Evolutionary conservation across 2,113 vertebrate species (phyloP), one percentile per base, ranked within the genome.

Genomic region (Sapayoa aenigma): DNA sequence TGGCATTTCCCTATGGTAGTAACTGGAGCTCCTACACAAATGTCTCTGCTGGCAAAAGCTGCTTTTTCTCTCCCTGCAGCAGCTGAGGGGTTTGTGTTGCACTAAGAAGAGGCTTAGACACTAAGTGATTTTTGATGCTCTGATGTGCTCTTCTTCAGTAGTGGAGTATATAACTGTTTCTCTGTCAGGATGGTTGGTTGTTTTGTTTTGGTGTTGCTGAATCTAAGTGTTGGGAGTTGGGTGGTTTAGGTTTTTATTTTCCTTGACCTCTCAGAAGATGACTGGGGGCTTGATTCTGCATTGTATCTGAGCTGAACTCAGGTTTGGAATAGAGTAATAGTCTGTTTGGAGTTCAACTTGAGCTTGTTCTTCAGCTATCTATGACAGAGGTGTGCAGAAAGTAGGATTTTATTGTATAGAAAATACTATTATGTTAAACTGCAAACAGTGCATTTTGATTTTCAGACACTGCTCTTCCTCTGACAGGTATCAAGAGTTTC

Each of bases 101-200:
- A n/a, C 83, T 94, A 67, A 94, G 89, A 81, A 10, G 9, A 63
- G 75, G 41, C 75, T 85, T 87, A 59, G 35, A 66, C 55, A 56
- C 58, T 83, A 69, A 96, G 39, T 73, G 85, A 18, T 19, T 89
- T 93, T 92, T 89, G 74, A 86, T 93, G 87, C 76, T 93, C 74
- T 95, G 86, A 65, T 83, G n/a, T 24, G 41, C 79, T 91, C 39
- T 75, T 73, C 81, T 96, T 93, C 92, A 87, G 80, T 81, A 81
- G 58, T 23, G 19, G 42, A 89, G 35, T 75, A n/a, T 73, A 28
- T 67, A 60, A 28, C 9, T 91, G 31, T 91, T 83, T 78, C 77
- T 95, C 35, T 84, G 42, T 24, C 41, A 82, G 47, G 41, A 67
- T 53, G 56, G 42, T 12, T 82, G 73, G 31, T 53, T 4, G 0